These are phyloP conservation scores for Drosophila suzukii DNA, from an alignment of 1,140 invertebrate species.

Conservation along the genomic window DNA sequence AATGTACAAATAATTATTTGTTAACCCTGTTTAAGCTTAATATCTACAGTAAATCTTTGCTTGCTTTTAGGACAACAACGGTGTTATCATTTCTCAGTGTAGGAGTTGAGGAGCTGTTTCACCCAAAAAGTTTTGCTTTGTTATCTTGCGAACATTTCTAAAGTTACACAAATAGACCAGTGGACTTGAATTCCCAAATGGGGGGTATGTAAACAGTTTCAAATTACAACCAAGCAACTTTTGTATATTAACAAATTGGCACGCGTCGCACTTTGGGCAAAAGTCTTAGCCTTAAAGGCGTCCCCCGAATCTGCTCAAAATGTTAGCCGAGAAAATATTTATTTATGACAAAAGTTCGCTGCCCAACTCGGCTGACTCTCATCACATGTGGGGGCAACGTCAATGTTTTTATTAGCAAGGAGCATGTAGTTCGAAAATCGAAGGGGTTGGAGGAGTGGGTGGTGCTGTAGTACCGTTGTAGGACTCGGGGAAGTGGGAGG, in stretches of 20 bases:
- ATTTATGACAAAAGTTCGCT: conserved; percentile 74
- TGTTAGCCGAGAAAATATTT: conserved; percentile 72
- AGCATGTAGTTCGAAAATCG: conserved; percentile 13
- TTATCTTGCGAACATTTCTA: conserved; percentile 65
- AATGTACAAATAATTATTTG: too few species aligned
- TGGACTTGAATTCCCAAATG: conserved; percentile 26
- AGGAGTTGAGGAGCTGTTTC: background rate
- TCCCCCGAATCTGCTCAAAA: conserved; percentile 59
- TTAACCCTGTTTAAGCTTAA: too few species aligned
- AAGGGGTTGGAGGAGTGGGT: background rate
- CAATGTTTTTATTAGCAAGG: conserved; percentile 75
- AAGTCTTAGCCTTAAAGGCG: conserved; percentile 42
- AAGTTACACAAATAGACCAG: conserved; percentile 69
- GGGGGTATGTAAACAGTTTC: conserved; percentile 69
- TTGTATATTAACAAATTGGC: conserved; percentile 80
- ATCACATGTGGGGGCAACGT: conserved; percentile 19
- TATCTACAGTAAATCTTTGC: too few species aligned
- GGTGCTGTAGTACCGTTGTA: background rate
- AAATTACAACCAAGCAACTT: conserved; percentile 65
- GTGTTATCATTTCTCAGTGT: conserved; percentile 9
- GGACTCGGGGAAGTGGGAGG: background rate
- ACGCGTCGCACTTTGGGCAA: conserved; percentile 42
- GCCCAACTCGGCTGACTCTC: background rate
- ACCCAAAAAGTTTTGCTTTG: conserved; percentile 61
- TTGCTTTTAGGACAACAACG: too few species aligned